Evolutionary conservation across 2,888 invertebrate genomes (phyloP).

Genomic region (Noctua fimbriata): DNA sequence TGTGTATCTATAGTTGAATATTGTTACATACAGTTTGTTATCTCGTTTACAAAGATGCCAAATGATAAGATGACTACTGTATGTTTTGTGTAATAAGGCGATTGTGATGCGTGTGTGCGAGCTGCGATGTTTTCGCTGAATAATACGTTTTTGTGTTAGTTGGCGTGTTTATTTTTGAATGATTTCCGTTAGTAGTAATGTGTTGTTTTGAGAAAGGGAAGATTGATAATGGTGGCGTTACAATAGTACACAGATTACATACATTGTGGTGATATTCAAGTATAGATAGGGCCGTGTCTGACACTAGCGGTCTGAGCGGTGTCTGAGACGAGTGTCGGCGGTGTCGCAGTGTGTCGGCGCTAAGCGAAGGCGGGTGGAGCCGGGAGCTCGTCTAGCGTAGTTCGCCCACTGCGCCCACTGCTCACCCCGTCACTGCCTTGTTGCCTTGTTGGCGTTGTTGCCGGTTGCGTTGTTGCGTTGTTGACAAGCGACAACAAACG

Average conservation of each 20-base stretch:
- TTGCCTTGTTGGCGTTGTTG: slow-evolving; percentile 65
- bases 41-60: slow-evolving; percentile 61
- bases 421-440: slow-evolving; percentile 82
- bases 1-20: slow-evolving; percentile 66
- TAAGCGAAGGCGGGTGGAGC: slow-evolving; percentile 76
- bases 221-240: slow-evolving; percentile 52
- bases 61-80: slow-evolving; percentile 56
- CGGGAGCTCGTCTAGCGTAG: slow-evolving; percentile 78
- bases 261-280: slow-evolving; percentile 62
- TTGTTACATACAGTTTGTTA: slow-evolving; percentile 61
- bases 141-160: slow-evolving; percentile 64
- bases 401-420: slow-evolving; percentile 63
- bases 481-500: slow-evolving; percentile 82
- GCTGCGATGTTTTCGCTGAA: slow-evolving; percentile 60
- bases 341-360: slow-evolving; percentile 62
- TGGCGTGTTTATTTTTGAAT: slow-evolving; percentile 60
- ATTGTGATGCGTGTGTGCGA: slow-evolving; percentile 54
- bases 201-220: slow-evolving; percentile 51
- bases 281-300: slow-evolving; percentile 39
- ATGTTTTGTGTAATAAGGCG: slow-evolving; percentile 51
- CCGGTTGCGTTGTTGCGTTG: slow-evolving; percentile 16
- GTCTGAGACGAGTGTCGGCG: slow-evolving; percentile 33
- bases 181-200: slow-evolving; percentile 60
- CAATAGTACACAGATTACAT: slow-evolving; percentile 50
- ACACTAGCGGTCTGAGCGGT: slow-evolving; percentile 1